Conservation (phyloP, 2,888 invertebrate genomes). For the Atherix ibis region DNA sequence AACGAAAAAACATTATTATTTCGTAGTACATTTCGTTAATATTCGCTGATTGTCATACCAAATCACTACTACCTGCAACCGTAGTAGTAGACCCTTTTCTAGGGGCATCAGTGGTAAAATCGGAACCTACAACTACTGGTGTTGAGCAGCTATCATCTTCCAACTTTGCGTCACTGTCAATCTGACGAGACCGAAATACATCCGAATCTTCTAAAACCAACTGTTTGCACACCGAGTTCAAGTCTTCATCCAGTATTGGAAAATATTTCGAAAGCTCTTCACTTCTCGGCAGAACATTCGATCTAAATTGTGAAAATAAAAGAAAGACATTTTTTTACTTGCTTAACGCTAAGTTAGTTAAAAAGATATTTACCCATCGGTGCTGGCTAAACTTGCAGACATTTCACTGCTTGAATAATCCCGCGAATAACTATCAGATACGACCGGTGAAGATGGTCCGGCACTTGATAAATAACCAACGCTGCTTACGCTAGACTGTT, state of each 20-base stretch:
- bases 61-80: too few species aligned
- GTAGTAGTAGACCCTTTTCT: conserved; percentile 48
- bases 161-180: too few species aligned
- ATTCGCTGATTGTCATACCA: conserved; percentile 40
- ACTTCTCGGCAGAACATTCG: conserved; percentile 27
- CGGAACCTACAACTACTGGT: conserved; percentile 49
- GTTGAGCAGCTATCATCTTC: conserved; percentile 32
- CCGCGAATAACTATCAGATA: conserved; percentile 38
- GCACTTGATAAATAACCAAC: conserved; percentile 51
- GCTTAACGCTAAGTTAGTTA: too few species aligned
- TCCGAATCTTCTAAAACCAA: conserved; percentile 27
- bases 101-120: conserved; percentile 51
- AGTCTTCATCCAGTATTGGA: conserved; percentile 40
- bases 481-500: conserved; percentile 58
- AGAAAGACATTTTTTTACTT: too few species aligned
- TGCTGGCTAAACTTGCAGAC: conserved; percentile 46
- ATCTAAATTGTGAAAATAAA: background rate
- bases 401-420: conserved; percentile 40
- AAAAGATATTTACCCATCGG: conserved; percentile 43
- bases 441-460: conserved; percentile 68
- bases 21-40: conserved; percentile 21
- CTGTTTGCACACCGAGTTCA: conserved; percentile 34
- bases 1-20: background rate
- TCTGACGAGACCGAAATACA: conserved; percentile 15
- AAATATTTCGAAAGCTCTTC: conserved; percentile 36